phyloP scores from a whole-genome alignment of 2,888 invertebrate species.

The Drosophila recens region DNA sequence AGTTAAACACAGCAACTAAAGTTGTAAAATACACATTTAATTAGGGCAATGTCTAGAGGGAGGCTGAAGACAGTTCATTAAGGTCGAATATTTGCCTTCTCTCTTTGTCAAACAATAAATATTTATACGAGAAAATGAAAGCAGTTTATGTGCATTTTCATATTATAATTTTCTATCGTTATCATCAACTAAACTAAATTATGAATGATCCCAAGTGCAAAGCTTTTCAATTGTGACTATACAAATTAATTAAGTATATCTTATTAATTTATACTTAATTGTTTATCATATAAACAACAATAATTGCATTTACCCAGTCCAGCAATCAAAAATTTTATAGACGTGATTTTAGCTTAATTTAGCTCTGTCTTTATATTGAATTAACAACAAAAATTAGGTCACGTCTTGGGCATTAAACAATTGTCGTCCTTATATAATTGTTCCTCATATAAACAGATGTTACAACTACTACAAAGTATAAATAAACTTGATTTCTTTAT shows the following conservation, averaged over 20 bases:
- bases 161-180: neutral
- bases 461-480: neutral
- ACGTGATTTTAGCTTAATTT: slow-evolving; percentile 9
- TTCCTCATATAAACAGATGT: slow-evolving; percentile 14
- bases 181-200: neutral
- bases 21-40: slow-evolving; percentile 29
- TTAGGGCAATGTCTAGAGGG: slow-evolving; percentile 26
- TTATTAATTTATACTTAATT: too few species aligned
- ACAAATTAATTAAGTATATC: too few species aligned
- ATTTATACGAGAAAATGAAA: slow-evolving; percentile 15
- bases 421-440: slow-evolving; percentile 39
- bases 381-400: slow-evolving; percentile 42
- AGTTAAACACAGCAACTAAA: too few species aligned
- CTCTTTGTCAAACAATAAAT: slow-evolving; percentile 13
- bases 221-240: neutral
- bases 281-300: too few species aligned
- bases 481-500: slow-evolving; percentile 32
- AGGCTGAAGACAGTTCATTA: slow-evolving; percentile 20
- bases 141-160: slow-evolving; percentile 3
- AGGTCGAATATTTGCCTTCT: slow-evolving; percentile 24
- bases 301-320: too few species aligned
- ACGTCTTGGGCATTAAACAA: slow-evolving; percentile 13
- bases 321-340: neutral
- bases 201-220: neutral
- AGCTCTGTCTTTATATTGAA: neutral